Evolutionary conservation across 2,113 vertebrate species (phyloP), one percentile per base, ranked within the genome.

Genomic region (Sula dactylatra): DNA sequence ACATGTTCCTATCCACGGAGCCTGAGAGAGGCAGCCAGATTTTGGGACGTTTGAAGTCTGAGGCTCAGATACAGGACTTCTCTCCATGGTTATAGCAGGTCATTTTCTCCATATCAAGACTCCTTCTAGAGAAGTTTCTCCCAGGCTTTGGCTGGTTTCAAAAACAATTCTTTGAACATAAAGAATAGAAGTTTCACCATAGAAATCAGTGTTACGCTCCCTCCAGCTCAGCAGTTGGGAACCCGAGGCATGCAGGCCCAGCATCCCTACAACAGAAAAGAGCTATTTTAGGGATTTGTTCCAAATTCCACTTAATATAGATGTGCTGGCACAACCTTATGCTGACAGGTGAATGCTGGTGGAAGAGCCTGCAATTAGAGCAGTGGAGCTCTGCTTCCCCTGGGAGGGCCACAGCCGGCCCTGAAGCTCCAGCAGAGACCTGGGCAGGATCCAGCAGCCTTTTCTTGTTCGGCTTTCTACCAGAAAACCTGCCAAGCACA

Each of bases 271-370:
- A 70, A 49, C 3, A 59, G 24, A 77, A 45, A 86, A 81, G 38
- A 42, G 34, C 6, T 44, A 18, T 87, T 95, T 93, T 69, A 78
- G 65, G 52, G 56, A 61, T 77, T 94, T 94, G 44, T 85, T 93
- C 86, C 87, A 82, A 87, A 79, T 96, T 72, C 61, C 6, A 0
- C 49, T 89, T 96, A 85, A 97, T 93, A 91, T 69, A 96, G 81
- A 90, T 94, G 93, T 91, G 70, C 56, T 87, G 86, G 87, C 89
- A 90, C 70, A 91, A 85, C 61, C 65, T 87, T 58, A 31, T 52
- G 81, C 84, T 96, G 78, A 89, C 81, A 91, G 86, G 91, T 85
- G 84, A 89, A 79, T 78, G 62, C 89, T 72, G 66, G 78, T 91
- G 56, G 70, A 93, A 82, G 79, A 66, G 50, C 26, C 18, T 71